These are phyloP conservation scores for Pedetes capensis DNA, from an alignment of 2,113 vertebrate genomes.

Conservation along the genomic window DNA sequence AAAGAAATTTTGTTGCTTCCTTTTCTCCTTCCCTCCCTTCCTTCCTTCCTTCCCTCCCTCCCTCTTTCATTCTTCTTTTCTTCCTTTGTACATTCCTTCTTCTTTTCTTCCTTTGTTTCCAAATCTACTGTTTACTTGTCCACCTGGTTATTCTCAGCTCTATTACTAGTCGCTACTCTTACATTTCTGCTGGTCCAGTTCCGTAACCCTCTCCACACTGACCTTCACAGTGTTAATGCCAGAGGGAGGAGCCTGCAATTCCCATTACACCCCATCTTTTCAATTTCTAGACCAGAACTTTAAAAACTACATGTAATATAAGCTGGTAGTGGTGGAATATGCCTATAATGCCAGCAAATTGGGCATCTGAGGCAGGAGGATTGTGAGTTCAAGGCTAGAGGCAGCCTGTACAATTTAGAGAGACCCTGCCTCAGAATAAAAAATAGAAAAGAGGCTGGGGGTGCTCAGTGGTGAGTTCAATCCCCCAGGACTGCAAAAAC, in stretches of 20 bases:
- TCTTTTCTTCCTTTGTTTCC: too few relatives aligned
- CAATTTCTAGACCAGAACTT: neutral
- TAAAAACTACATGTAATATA: neutral
- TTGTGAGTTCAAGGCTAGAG: too few relatives aligned
- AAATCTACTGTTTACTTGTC: neutral
- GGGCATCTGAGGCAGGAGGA: too few relatives aligned
- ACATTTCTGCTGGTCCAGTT: neutral
- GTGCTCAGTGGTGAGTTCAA: too few relatives aligned
- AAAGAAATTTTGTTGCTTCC: neutral
- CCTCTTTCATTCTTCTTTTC: neutral
- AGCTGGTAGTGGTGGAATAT: too few relatives aligned
- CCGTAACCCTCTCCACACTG: neutral
- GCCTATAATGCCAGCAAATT: too few relatives aligned
- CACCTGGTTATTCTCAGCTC: neutral
- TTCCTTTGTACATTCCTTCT: neutral
- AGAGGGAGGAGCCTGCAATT: neutral
- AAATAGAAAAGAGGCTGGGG: too few relatives aligned
- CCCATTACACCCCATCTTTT: accelerated
- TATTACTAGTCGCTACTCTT: neutral
- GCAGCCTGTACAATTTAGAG: too few relatives aligned
- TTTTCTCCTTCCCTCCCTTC: neutral
- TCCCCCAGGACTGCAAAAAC: too few relatives aligned
- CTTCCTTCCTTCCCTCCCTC: neutral
- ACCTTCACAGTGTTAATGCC: neutral
- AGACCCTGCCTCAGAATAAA: too few relatives aligned